Conservation (phyloP, 2,888 invertebrate genomes). For the Anticlea derivata region DNA sequence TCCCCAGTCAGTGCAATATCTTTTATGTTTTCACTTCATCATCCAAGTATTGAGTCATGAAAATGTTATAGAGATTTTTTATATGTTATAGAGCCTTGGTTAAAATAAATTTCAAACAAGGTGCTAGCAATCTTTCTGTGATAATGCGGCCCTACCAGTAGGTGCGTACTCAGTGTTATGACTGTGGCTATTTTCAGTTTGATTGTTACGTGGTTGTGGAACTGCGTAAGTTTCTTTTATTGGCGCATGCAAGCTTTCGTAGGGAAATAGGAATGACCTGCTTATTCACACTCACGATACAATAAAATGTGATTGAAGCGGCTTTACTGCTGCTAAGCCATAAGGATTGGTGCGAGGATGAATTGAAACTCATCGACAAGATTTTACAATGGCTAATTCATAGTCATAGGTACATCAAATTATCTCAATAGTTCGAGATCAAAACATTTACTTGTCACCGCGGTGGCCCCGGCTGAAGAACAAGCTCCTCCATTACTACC, state of each 20-base stretch:
- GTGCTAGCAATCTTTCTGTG: too few species aligned
- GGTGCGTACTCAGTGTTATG: conserved; percentile 15
- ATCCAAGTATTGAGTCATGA: too few species aligned
- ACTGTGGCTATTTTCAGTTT: conserved; percentile 32
- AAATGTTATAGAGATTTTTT: too few species aligned
- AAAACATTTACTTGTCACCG: too few species aligned
- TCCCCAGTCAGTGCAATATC: too few species aligned
- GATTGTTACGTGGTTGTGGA: conserved; percentile 31
- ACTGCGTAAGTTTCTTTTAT: conserved; percentile 31
- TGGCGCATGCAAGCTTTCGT: conserved; percentile 19
- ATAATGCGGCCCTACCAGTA: too few species aligned
- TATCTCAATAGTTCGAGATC: too few species aligned
- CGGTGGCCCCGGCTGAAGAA: too few species aligned
- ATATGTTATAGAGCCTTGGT: too few species aligned
- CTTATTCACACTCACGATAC: conserved; percentile 13
- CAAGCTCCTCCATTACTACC: too few species aligned
- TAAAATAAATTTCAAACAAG: background rate
- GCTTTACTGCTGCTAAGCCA: background rate
- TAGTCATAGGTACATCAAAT: too few species aligned
- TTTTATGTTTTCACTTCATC: too few species aligned
- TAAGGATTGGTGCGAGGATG: background rate
- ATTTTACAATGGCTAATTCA: background rate
- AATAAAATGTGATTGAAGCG: conserved; percentile 3
- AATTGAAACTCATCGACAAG: background rate
- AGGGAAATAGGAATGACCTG: conserved; percentile 11